Percentiles rank a stretch among this genome's conserved stretches.
Evolutionary conservation across 2,888 invertebrate species (phyloP).

Genomic region (Heteromyza rotundicornis): DNA sequence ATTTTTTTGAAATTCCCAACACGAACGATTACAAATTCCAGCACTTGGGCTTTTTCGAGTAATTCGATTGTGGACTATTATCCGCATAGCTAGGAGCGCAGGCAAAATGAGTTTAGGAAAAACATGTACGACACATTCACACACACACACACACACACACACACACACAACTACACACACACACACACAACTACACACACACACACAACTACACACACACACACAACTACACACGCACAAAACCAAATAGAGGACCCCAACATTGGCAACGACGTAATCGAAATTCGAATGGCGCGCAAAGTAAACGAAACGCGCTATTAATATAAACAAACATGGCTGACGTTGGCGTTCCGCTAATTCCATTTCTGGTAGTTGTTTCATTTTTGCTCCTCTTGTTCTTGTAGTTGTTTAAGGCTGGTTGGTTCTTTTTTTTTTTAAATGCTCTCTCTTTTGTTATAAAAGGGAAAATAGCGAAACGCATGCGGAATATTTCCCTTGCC

Average conservation of each 20-base stretch:
- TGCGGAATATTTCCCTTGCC: background rate
- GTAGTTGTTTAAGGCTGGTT: background rate
- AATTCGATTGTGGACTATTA: slow-evolving; percentile 2
- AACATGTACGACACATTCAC: background rate
- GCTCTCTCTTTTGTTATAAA: background rate
- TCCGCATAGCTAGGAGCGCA: background rate
- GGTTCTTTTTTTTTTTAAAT: background rate
- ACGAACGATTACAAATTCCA: too few relatives aligned
- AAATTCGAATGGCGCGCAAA: slow-evolving; percentile 4
- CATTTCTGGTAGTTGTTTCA: background rate
- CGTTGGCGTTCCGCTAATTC: background rate
- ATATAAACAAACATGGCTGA: slow-evolving; percentile 1
- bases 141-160: background rate
- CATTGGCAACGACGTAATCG: background rate
- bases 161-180: background rate
- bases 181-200: background rate
- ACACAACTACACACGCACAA: background rate
- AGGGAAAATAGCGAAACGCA: background rate
- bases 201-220: background rate
- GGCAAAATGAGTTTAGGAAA: background rate
- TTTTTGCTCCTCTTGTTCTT: background rate
- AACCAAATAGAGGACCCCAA: background rate
- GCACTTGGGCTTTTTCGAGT: too few relatives aligned
- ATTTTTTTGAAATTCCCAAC: too few relatives aligned
- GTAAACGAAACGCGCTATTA: slow-evolving; percentile 1